These are phyloP conservation scores for Hydraecia micacea DNA, from an alignment of 2,888 invertebrate genomes.

Conservation along the genomic window DNA sequence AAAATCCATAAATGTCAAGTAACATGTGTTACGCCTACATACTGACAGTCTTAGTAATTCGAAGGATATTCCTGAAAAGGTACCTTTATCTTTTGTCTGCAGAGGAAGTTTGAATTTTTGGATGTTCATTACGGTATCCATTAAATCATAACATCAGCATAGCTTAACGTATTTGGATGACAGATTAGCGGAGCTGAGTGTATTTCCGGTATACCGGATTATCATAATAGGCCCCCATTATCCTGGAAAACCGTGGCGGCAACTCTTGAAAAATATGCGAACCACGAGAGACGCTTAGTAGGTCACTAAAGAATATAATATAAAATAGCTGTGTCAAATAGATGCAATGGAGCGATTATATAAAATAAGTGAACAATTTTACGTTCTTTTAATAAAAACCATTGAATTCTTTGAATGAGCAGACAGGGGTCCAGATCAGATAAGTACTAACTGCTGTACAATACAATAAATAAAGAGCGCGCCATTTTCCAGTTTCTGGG, in stretches of 20 bases:
- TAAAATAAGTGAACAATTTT: constrained; percentile 1
- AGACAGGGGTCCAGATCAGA: constrained; percentile 40
- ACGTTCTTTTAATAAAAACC: constrained; percentile 11
- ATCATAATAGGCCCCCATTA: constrained; percentile 38
- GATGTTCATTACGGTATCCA: not conserved
- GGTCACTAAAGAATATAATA: constrained; percentile 19
- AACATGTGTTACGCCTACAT: not conserved
- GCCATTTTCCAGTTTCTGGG: constrained; percentile 23
- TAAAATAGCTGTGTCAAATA: constrained; percentile 10
- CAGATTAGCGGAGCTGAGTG: constrained; percentile 33
- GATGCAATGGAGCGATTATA: constrained; percentile 8
- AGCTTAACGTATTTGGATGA: constrained; percentile 36
- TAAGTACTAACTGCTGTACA: constrained; percentile 24
- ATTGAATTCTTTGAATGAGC: constrained; percentile 4
- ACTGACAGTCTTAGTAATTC: not conserved
- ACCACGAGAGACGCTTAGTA: constrained; percentile 14
- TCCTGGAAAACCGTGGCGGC: constrained; percentile 15
- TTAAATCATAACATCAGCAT: constrained; percentile 25
- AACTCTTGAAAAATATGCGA: constrained; percentile 26
- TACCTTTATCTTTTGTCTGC: not conserved
- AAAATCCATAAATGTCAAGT: constrained; percentile 2
- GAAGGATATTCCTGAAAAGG: not conserved
- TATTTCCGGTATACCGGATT: constrained; percentile 26
- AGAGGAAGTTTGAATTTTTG: not conserved
- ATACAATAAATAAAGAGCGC: constrained; percentile 33